Evolutionary conservation across 2,113 vertebrate species (phyloP).

Genomic region (Brachyistius frenatus): DNA sequence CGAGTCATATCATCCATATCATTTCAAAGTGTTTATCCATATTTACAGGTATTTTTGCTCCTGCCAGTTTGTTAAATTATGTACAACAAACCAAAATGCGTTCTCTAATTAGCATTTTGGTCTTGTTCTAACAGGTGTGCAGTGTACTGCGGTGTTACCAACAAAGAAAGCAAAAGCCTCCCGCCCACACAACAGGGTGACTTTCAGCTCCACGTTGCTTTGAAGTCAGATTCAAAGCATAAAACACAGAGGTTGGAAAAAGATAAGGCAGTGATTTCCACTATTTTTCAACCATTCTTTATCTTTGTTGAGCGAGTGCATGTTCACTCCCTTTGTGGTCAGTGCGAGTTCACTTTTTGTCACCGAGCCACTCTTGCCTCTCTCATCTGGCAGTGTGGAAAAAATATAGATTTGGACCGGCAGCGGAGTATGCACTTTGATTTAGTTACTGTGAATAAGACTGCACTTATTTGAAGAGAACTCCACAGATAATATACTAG

Average conservation of each 20-base stretch:
- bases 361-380: slow-evolving; percentile 38
- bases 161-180: slow-evolving; percentile 72
- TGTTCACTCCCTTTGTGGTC: slow-evolving; percentile 65
- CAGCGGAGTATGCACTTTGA: slow-evolving; percentile 8
- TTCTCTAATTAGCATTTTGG: slow-evolving; percentile 52
- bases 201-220: slow-evolving; percentile 67
- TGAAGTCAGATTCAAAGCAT: slow-evolving; percentile 77
- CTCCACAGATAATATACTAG: not conserved
- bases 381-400: slow-evolving; percentile 42
- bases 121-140: slow-evolving; percentile 67
- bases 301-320: slow-evolving; percentile 47
- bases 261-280: slow-evolving; percentile 69
- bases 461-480: slow-evolving; percentile 23
- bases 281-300: slow-evolving; percentile 50
- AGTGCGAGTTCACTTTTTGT: slow-evolving; percentile 62
- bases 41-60: slow-evolving; percentile 21
- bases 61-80: slow-evolving; percentile 41
- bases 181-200: slow-evolving; percentile 75
- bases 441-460: slow-evolving; percentile 22
- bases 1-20: not conserved
- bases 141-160: slow-evolving; percentile 47
- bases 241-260: slow-evolving; percentile 70
- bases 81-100: slow-evolving; percentile 16
- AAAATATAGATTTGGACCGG: slow-evolving; percentile 33
- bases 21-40: slow-evolving; percentile 4